Evolutionary conservation across 2,888 invertebrate species (phyloP).

Genomic region (Meliscaeva auricollis): DNA sequence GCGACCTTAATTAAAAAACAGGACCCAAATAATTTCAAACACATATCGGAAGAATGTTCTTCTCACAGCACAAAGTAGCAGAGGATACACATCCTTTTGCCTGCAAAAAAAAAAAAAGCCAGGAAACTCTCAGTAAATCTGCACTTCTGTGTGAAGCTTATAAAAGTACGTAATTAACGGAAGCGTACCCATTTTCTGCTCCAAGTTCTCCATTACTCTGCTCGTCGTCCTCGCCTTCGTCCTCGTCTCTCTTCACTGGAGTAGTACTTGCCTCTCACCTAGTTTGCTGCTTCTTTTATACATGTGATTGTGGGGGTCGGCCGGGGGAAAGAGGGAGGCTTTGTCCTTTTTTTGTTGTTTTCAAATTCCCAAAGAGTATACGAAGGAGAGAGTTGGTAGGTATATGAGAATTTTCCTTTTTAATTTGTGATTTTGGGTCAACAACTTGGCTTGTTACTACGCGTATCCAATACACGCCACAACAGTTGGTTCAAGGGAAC

Average conservation of each 20-base stretch:
- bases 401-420: constrained; percentile 55
- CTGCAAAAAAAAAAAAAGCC: neutral
- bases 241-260: neutral
- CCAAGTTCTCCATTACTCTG: constrained; percentile 2
- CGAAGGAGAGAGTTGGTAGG: neutral
- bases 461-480: constrained; percentile 64
- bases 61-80: neutral
- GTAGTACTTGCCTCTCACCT: constrained; percentile 44
- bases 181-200: constrained; percentile 56
- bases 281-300: constrained; percentile 19
- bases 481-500: constrained; percentile 75
- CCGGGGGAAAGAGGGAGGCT: neutral
- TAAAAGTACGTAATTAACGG: constrained; percentile 72
- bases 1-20: constrained; percentile 73
- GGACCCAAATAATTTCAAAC: constrained; percentile 62
- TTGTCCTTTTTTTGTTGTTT: constrained; percentile 41
- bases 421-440: constrained; percentile 75
- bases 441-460: constrained; percentile 74
- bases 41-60: constrained; percentile 37
- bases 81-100: constrained; percentile 43
- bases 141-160: constrained; percentile 46
- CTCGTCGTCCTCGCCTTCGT: constrained; percentile 12
- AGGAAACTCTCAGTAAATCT: constrained; percentile 45
- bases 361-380: no score
- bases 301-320: neutral